Percentiles rank a stretch among this genome's conserved stretches.
phyloP scores from a whole-genome alignment of 2,797 vertebrate genomes.

The Tapirus indicus region DNA sequence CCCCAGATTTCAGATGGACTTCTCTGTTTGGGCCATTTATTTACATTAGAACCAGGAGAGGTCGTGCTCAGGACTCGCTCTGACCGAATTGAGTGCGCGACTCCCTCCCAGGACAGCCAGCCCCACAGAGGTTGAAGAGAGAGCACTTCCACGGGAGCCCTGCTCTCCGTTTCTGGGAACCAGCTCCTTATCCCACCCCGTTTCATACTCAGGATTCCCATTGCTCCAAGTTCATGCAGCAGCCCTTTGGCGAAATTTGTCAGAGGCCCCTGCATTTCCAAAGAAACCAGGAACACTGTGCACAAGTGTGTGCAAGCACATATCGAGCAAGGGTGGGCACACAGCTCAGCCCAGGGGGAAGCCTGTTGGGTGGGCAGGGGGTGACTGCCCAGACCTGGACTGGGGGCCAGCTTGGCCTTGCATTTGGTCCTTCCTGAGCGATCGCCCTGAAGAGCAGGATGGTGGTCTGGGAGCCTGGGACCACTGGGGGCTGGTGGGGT shows the following conservation, averaged over 20 bases:
- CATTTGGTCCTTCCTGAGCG: background rate
- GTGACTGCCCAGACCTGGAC: background rate
- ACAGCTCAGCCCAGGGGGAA: background rate
- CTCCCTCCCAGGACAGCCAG: background rate
- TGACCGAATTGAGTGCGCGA: background rate
- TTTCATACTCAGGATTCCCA: background rate
- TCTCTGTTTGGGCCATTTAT: constrained; percentile 75
- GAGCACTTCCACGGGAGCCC: constrained; percentile 29
- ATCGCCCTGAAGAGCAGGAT: background rate
- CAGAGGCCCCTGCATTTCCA: constrained; percentile 75
- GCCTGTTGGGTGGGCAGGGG: background rate
- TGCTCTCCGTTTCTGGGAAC: constrained; percentile 42
- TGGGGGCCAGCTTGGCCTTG: background rate
- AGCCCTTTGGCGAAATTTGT: constrained; percentile 44
- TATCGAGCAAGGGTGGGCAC: rapidly evolving
- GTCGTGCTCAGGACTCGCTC: constrained; percentile 31
- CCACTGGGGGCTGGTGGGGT: rapidly evolving
- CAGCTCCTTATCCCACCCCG: constrained; percentile 5
- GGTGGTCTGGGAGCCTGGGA: rapidly evolving
- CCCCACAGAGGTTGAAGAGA: background rate
- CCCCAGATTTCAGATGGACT: constrained; percentile 58
- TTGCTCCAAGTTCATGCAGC: background rate
- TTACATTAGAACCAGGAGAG: constrained; percentile 83
- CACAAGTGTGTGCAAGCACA: rapidly evolving
- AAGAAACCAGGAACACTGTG: background rate